Evolutionary conservation across 2,888 invertebrate species (phyloP).

Genomic region (Sphinx pinastri): DNA sequence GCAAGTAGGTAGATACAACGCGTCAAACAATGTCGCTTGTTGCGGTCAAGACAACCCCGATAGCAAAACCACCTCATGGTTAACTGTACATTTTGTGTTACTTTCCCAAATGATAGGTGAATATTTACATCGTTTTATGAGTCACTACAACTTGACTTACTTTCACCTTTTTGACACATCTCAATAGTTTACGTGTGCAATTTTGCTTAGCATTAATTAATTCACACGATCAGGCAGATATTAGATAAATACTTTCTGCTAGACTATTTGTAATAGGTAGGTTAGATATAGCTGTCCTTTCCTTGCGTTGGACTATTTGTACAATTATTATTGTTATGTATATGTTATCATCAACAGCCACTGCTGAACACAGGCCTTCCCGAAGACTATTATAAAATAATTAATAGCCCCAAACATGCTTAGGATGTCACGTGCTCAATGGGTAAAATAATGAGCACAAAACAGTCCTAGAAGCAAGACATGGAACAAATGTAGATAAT

Average conservation of each 20-base stretch:
- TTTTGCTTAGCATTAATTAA: neutral
- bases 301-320: no score
- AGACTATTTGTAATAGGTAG: neutral
- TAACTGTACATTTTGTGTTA: constrained; percentile 55
- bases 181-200: neutral
- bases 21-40: constrained; percentile 9
- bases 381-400: no score
- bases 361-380: no score
- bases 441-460: no score
- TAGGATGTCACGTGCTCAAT: no score
- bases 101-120: constrained; percentile 54
- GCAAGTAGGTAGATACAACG: constrained; percentile 2
- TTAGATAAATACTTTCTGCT: no score
- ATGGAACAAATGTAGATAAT: neutral
- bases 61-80: constrained; percentile 47
- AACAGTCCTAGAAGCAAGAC: no score
- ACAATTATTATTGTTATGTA: no score
- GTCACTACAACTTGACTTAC: constrained; percentile 39
- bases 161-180: constrained; percentile 58
- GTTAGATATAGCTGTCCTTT: neutral
- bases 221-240: no score
- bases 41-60: constrained; percentile 48
- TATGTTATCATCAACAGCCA: no score
- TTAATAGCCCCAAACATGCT: no score
- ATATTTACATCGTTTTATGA: constrained; percentile 30